A percentile compares a stretch with the other conserved stretches of the same genome.
phyloP scores from a whole-genome alignment of 1,140 invertebrate genomes.

The Monomorium pharaonis region DNA sequence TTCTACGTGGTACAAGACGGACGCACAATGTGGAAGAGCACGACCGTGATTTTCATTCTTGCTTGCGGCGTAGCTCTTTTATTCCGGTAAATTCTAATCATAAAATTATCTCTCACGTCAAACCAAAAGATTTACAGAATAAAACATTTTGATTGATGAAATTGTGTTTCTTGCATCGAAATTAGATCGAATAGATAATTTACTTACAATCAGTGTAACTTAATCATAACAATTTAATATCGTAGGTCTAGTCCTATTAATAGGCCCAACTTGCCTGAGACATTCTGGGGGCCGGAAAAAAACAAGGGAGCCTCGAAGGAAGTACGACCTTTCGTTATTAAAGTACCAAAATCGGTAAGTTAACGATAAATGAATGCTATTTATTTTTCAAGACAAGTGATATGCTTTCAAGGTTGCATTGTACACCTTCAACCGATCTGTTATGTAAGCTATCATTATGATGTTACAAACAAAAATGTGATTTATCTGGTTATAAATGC shows the following conservation, averaged over 20 bases:
- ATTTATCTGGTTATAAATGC: neutral
- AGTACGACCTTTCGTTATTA: conserved; percentile 85
- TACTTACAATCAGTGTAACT: neutral
- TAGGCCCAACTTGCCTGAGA: conserved; percentile 72
- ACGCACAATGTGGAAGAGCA: conserved; percentile 63
- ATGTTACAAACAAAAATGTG: neutral
- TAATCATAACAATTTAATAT: neutral
- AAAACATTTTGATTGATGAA: neutral
- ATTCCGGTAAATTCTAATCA: conserved; percentile 54
- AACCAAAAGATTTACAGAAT: neutral
- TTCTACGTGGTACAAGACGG: neutral
- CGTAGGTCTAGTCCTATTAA: conserved; percentile 14
- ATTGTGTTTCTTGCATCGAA: neutral
- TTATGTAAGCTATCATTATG: neutral
- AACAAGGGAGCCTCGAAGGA: conserved; percentile 77
- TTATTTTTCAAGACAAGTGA: neutral
- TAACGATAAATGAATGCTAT: neutral
- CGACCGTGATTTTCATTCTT: conserved; percentile 42
- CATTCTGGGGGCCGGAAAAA: conserved; percentile 84
- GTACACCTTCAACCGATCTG: neutral
- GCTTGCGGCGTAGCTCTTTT: conserved; percentile 28
- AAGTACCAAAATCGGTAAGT: conserved; percentile 70
- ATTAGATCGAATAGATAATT: neutral
- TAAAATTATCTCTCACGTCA: neutral
- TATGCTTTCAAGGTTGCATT: neutral